Evolutionary conservation across 2,113 vertebrate genomes (phyloP).

Genomic region (Oenanthe melanoleuca): DNA sequence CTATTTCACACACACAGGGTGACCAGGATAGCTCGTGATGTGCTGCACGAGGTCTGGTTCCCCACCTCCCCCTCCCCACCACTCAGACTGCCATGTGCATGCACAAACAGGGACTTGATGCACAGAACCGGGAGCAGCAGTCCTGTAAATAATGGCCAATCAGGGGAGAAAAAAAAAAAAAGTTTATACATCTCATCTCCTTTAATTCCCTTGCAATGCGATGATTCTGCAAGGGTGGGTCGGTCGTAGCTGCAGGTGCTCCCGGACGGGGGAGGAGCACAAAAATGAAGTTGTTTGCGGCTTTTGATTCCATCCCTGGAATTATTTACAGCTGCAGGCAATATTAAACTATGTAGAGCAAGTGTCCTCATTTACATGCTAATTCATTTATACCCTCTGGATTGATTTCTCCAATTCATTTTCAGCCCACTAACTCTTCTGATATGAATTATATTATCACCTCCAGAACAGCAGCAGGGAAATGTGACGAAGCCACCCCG

Average conservation of each 20-base stretch:
- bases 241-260: slow-evolving; percentile 53
- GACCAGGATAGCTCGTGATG: accelerated
- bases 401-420: slow-evolving; percentile 81
- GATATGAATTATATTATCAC: slow-evolving; percentile 77
- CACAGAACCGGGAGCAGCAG: not conserved
- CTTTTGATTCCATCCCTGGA: slow-evolving; percentile 76
- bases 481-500: slow-evolving; percentile 49
- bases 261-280: slow-evolving; percentile 50
- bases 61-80: not conserved
- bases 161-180: not conserved
- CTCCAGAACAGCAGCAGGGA: slow-evolving; percentile 68
- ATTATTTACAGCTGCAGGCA: slow-evolving; percentile 81
- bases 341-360: slow-evolving; percentile 79
- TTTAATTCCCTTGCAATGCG: not conserved
- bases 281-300: slow-evolving; percentile 78
- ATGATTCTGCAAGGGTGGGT: slow-evolving; percentile 34
- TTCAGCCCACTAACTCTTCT: slow-evolving; percentile 78
- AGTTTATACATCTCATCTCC: slow-evolving; percentile 24
- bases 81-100: accelerated
- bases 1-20: not conserved
- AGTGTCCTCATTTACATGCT: slow-evolving; percentile 82
- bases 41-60: accelerated
- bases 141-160: slow-evolving; percentile 35
- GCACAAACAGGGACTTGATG: not conserved
- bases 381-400: slow-evolving; percentile 82